Conservation (phyloP, 1,140 invertebrate genomes). For the Caerostris darwini region DNA sequence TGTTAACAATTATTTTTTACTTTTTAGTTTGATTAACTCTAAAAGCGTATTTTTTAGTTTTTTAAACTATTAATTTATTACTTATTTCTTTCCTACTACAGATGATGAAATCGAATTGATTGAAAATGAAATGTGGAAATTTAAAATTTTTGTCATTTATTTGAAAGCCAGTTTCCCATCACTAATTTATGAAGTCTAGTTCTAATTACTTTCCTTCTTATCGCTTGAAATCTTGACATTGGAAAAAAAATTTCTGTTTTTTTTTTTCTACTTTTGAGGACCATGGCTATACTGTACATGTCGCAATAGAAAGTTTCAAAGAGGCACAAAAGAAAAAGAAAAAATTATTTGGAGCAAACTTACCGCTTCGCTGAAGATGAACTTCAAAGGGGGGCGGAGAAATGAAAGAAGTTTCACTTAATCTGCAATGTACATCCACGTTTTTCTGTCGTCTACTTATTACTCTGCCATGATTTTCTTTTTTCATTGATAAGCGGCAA, state of each 20-base stretch:
- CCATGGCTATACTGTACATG: neutral
- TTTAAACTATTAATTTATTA: too few relatives aligned
- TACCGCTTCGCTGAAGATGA: slow-evolving; percentile 36
- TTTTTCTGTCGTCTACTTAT: neutral
- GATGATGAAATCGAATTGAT: too few relatives aligned
- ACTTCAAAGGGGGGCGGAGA: neutral
- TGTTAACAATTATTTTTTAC: too few relatives aligned
- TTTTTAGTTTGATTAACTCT: too few relatives aligned
- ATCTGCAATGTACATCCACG: neutral
- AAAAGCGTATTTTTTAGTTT: too few relatives aligned
- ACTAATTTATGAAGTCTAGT: neutral
- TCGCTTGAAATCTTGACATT: slow-evolving; percentile 3
- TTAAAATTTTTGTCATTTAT: neutral
- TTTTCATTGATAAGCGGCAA: neutral
- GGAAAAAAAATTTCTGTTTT: neutral
- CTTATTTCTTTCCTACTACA: too few relatives aligned
- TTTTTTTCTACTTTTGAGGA: neutral
- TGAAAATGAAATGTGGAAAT: too few relatives aligned
- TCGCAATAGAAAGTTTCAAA: neutral
- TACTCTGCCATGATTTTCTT: neutral
- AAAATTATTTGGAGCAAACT: slow-evolving; percentile 20
- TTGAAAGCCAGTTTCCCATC: neutral
- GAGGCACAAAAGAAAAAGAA: neutral
- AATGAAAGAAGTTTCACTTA: neutral
- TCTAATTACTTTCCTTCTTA: neutral